Evolutionary conservation across 2,888 invertebrate genomes (phyloP).

Genomic region (Pyrocoelia pectoralis): DNA sequence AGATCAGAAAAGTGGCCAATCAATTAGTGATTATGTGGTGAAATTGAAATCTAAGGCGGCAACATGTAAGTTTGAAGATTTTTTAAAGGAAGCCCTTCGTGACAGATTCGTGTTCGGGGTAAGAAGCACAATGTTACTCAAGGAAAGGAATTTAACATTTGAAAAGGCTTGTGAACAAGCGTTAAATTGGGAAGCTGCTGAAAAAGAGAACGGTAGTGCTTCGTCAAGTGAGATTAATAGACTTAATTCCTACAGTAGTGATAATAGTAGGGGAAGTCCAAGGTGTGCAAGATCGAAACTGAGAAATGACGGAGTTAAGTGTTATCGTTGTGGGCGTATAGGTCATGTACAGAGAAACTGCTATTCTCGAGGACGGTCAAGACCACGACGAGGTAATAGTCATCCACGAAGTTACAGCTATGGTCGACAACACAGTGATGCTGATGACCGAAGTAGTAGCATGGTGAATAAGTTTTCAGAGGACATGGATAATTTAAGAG

Average conservation of each 20-base stretch:
- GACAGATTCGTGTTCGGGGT: slow-evolving; percentile 4
- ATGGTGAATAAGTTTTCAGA: not conserved
- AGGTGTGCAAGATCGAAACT: not conserved
- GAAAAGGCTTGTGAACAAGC: slow-evolving; percentile 6
- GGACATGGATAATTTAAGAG: not conserved
- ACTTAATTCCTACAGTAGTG: not conserved
- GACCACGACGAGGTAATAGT: not conserved
- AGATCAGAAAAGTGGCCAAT: slow-evolving; percentile 10
- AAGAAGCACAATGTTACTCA: not conserved
- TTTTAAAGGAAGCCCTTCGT: not conserved
- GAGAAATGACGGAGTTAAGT: not conserved
- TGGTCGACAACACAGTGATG: not conserved
- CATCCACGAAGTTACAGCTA: not conserved
- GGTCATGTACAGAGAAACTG: not conserved
- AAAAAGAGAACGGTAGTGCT: not conserved
- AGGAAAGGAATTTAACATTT: slow-evolving; percentile 10
- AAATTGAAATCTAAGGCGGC: slow-evolving; percentile 3
- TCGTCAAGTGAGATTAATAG: not conserved
- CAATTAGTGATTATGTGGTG: not conserved
- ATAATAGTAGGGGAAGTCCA: not conserved
- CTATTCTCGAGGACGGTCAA: not conserved
- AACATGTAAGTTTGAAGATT: slow-evolving; percentile 5
- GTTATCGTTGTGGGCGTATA: not conserved
- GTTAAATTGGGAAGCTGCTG: not conserved
- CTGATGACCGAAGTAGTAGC: not conserved